These are phyloP conservation scores for Yoshiicerus persimilis DNA, from an alignment of 1,140 invertebrate genomes.

Conservation along the genomic window DNA sequence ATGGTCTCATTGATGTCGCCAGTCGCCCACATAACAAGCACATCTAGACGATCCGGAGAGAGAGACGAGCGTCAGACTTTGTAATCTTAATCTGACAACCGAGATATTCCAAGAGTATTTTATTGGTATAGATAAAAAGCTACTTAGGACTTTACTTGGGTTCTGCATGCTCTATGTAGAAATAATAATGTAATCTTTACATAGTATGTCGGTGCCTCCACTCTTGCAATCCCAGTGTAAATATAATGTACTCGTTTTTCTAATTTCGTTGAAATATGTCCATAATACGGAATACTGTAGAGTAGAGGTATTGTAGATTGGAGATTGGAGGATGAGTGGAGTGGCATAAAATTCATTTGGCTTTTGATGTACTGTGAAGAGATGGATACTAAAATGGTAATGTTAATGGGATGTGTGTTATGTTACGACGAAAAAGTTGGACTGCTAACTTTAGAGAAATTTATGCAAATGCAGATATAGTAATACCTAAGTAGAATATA, in stretches of 20 bases:
- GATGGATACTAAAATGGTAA: constrained; percentile 14
- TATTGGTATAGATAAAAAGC: background rate
- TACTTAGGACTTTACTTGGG: background rate
- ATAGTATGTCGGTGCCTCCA: no score
- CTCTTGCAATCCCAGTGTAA: background rate
- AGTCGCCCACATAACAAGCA: background rate
- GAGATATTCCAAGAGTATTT: background rate
- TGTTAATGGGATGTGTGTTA: background rate
- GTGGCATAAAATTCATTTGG: background rate
- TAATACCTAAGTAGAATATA: background rate
- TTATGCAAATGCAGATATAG: background rate
- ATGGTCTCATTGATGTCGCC: constrained; percentile 5
- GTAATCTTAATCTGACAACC: background rate
- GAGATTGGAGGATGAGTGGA: background rate
- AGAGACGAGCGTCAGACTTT: background rate
- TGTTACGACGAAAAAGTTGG: no score
- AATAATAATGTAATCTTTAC: background rate
- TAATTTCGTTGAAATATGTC: background rate
- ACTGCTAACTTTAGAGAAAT: background rate
- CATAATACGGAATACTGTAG: background rate
- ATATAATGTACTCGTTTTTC: background rate
- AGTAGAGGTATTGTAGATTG: background rate
- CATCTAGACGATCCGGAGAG: background rate
- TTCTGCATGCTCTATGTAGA: background rate
- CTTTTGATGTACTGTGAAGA: background rate